These are phyloP conservation scores for Sycophila texana DNA, from an alignment of 2,888 invertebrate genomes.

Conservation along the genomic window DNA sequence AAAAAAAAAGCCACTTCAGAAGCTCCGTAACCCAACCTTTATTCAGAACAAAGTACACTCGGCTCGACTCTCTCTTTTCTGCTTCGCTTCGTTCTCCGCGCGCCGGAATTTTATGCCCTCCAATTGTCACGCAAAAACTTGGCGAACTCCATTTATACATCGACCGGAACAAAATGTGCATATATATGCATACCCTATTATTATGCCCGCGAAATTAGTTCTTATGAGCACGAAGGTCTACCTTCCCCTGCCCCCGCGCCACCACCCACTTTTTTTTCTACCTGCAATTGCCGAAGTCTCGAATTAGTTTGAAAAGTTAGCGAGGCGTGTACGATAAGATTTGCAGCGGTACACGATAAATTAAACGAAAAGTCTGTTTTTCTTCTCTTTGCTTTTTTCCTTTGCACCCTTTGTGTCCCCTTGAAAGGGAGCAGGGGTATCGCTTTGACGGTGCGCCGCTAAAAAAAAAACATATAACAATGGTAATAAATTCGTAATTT, in stretches of 20 bases:
- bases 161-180: slow-evolving; percentile 2
- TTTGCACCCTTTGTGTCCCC: no score
- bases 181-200: slow-evolving; percentile 9
- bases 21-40: no score
- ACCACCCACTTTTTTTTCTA: neutral
- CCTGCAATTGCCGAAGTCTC: neutral
- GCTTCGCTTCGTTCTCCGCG: slow-evolving; percentile 14
- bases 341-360: neutral
- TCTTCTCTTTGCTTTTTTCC: no score
- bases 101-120: slow-evolving; percentile 15
- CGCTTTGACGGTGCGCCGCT: no score
- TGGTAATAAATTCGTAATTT: no score
- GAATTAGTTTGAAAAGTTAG: neutral
- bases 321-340: neutral
- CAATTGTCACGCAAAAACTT: slow-evolving; percentile 50
- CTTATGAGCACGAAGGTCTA: slow-evolving; percentile 18
- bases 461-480: no score
- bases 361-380: no score
- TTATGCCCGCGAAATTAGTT: slow-evolving; percentile 25
- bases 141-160: slow-evolving; percentile 42
- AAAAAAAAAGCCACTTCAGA: no score
- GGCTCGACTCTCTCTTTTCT: slow-evolving; percentile 15
- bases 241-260: neutral
- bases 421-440: no score
- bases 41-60: neutral